These are phyloP conservation scores for Leiothrix lutea DNA, from an alignment of 2,113 vertebrate genomes.

Conservation along the genomic window DNA sequence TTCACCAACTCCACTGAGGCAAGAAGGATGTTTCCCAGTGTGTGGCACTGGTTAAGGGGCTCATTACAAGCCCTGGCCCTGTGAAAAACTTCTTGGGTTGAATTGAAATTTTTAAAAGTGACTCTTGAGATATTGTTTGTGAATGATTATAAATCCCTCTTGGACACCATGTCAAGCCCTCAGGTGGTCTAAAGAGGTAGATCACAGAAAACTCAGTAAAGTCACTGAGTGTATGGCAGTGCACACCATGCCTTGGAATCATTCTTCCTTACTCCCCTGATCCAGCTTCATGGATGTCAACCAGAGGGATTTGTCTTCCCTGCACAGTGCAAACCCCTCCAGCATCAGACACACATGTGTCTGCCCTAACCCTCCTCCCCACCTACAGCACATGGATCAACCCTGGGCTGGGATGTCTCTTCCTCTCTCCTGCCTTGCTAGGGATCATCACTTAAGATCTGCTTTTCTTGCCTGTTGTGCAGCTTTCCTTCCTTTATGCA, in stretches of 20 bases:
- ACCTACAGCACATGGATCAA: neutral
- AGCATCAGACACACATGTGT: fast-evolving
- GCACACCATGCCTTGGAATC: neutral
- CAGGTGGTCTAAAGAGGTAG: neutral
- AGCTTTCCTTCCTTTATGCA: neutral
- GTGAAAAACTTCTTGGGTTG: neutral
- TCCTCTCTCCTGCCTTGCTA: neutral
- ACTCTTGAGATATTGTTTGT: neutral
- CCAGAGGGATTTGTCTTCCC: neutral
- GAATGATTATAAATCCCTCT: neutral
- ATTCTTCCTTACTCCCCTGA: neutral
- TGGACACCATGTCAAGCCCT: neutral
- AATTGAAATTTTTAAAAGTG: neutral
- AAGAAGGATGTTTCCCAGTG: neutral
- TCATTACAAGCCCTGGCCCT: neutral
- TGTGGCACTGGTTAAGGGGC: neutral
- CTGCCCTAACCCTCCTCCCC: fast-evolving
- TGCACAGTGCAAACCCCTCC: neutral
- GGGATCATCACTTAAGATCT: neutral
- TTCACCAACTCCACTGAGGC: neutral
- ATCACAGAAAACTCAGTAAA: neutral
- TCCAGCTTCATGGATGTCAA: neutral
- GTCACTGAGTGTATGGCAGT: neutral
- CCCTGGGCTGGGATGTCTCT: neutral
- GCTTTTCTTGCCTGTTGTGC: neutral